These are phyloP conservation scores for Oryctolagus cuniculus DNA, from an alignment of 2,113 vertebrate genomes.

Conservation along the genomic window DNA sequence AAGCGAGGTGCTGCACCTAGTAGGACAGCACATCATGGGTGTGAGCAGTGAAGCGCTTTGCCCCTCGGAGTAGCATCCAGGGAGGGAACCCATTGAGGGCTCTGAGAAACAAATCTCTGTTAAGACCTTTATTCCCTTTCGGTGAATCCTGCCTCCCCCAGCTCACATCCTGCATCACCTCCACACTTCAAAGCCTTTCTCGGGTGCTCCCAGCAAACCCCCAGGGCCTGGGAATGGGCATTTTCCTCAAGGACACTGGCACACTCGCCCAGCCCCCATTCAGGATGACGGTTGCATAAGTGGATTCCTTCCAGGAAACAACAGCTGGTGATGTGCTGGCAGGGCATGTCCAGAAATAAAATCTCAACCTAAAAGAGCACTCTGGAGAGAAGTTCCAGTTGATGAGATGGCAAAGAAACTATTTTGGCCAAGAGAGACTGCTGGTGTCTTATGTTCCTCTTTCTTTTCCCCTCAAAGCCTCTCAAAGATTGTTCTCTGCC, in stretches of 20 bases:
- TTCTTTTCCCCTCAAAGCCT: rapidly evolving
- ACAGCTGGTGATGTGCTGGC: background rate
- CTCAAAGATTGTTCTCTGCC: background rate
- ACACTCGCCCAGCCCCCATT: background rate
- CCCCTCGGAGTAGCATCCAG: background rate
- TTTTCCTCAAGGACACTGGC: background rate
- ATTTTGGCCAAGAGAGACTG: background rate
- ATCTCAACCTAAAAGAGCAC: background rate
- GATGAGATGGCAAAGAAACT: background rate
- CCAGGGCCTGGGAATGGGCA: no score
- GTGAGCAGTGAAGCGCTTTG: background rate
- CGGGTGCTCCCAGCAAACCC: rapidly evolving
- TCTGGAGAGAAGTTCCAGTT: no score
- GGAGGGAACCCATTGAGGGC: background rate
- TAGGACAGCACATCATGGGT: rapidly evolving
- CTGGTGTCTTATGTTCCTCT: rapidly evolving
- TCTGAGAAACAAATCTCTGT: background rate
- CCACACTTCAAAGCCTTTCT: background rate
- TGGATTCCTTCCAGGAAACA: background rate
- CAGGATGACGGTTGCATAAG: background rate
- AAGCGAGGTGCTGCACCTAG: background rate
- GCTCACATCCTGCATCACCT: no score
- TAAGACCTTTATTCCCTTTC: background rate
- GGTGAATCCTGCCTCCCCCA: no score
- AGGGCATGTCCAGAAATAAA: background rate